Evolutionary conservation across 2,888 invertebrate genomes (phyloP).

Genomic region (Podabrus alpinus): DNA sequence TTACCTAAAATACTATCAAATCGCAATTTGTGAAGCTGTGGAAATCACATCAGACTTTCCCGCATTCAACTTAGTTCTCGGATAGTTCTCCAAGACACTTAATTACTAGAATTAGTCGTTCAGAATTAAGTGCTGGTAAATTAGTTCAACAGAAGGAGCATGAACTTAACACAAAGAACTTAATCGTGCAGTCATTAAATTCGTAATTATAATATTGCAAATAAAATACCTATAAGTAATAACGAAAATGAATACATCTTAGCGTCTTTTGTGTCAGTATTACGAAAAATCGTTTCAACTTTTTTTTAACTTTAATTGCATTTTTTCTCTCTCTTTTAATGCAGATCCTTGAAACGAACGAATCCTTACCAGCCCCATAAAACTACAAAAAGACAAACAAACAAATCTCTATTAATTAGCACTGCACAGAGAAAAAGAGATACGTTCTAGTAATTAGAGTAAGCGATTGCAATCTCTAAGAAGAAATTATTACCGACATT

Average conservation of each 20-base stretch:
- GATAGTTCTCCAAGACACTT: slow-evolving; percentile 27
- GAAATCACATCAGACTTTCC: slow-evolving; percentile 21
- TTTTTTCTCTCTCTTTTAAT: no score
- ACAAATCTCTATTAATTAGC: slow-evolving; percentile 29
- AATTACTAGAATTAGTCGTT: slow-evolving; percentile 28
- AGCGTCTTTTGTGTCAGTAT: no score
- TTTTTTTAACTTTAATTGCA: not conserved
- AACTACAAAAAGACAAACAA: slow-evolving; percentile 15
- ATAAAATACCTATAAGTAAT: not conserved
- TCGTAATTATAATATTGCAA: slow-evolving; percentile 1
- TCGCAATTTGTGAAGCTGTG: slow-evolving; percentile 43
- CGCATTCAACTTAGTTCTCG: slow-evolving; percentile 18
- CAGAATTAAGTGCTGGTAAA: slow-evolving; percentile 25
- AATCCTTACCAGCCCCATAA: not conserved
- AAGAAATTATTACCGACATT: slow-evolving; percentile 31
- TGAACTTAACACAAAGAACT: slow-evolving; percentile 13
- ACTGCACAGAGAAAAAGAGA: slow-evolving; percentile 17
- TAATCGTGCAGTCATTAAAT: slow-evolving; percentile 9
- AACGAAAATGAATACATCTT: not conserved
- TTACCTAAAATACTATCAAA: slow-evolving; percentile 42
- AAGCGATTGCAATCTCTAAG: slow-evolving; percentile 29
- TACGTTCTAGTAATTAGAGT: slow-evolving; percentile 31
- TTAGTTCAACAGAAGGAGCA: slow-evolving; percentile 15
- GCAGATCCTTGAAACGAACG: not conserved
- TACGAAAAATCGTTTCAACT: not conserved